Conservation (phyloP, 2,888 invertebrate genomes). For the Drosophila anceps region DNA sequence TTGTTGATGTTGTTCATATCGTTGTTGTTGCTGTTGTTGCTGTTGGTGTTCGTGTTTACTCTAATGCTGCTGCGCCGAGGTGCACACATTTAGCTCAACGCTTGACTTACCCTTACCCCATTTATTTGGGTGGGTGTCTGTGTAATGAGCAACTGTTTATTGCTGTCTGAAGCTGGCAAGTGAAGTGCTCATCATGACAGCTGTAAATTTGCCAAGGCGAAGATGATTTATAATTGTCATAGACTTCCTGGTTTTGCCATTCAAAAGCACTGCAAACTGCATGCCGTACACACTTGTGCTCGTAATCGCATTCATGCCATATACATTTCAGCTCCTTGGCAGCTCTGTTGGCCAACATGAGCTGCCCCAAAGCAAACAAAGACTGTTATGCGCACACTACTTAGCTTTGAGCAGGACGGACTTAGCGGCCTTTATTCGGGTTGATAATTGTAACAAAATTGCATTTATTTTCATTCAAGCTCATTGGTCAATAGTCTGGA, state of each 20-base stretch:
- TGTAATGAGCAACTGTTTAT: slow-evolving; percentile 75
- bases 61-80: slow-evolving; percentile 50
- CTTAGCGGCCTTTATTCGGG: slow-evolving; percentile 2
- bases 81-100: slow-evolving; percentile 51
- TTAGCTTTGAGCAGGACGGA: not conserved
- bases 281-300: slow-evolving; percentile 26
- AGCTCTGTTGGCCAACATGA: slow-evolving; percentile 39
- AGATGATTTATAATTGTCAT: slow-evolving; percentile 79
- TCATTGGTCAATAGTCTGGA: not conserved
- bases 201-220: slow-evolving; percentile 66
- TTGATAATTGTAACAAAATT: not conserved
- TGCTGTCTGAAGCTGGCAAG: slow-evolving; percentile 62
- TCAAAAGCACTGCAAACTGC: slow-evolving; percentile 51
- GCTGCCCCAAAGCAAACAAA: slow-evolving; percentile 48
- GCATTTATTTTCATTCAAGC: not conserved
- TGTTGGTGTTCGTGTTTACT: slow-evolving; percentile 53
- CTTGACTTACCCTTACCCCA: slow-evolving; percentile 54
- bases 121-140: slow-evolving; percentile 67
- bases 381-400: slow-evolving; percentile 2
- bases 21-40: slow-evolving; percentile 20
- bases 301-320: slow-evolving; percentile 44
- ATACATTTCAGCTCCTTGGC: slow-evolving; percentile 51
- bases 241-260: slow-evolving; percentile 71
- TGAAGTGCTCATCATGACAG: slow-evolving; percentile 75
- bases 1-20: slow-evolving; percentile 26